phyloP scores from a whole-genome alignment of 2,113 vertebrate genomes.

The Shinisaurus crocodilurus region DNA sequence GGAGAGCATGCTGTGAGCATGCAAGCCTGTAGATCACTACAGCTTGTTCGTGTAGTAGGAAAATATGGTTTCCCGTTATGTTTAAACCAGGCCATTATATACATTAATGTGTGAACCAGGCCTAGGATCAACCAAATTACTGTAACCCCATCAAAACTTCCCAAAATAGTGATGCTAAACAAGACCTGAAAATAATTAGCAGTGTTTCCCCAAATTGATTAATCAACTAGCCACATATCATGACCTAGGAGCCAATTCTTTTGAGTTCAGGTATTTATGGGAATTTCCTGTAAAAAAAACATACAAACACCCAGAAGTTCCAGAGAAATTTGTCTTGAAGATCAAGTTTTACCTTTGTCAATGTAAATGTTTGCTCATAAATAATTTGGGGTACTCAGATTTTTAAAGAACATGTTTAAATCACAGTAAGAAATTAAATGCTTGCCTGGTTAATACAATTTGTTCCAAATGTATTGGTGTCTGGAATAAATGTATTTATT shows the following conservation, averaged over 20 bases:
- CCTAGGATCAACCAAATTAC: neutral
- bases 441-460: constrained; percentile 27
- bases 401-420: constrained; percentile 1
- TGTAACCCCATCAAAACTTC: neutral
- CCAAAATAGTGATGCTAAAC: neutral
- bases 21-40: neutral
- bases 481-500: constrained; percentile 36
- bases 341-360: neutral
- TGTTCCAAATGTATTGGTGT: neutral
- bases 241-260: neutral
- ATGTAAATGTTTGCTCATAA: neutral
- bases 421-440: constrained; percentile 34
- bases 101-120: neutral
- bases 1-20: neutral
- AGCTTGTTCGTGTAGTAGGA: neutral
- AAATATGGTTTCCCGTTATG: neutral
- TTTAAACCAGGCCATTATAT: neutral
- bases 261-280: neutral
- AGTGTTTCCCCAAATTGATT: neutral
- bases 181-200: neutral
- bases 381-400: neutral
- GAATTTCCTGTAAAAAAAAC: neutral
- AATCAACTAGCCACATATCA: neutral
- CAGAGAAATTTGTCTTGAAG: neutral
- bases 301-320: neutral